Evolutionary conservation across 2,888 invertebrate genomes (phyloP).

Genomic region (Epicampocera succincta): DNA sequence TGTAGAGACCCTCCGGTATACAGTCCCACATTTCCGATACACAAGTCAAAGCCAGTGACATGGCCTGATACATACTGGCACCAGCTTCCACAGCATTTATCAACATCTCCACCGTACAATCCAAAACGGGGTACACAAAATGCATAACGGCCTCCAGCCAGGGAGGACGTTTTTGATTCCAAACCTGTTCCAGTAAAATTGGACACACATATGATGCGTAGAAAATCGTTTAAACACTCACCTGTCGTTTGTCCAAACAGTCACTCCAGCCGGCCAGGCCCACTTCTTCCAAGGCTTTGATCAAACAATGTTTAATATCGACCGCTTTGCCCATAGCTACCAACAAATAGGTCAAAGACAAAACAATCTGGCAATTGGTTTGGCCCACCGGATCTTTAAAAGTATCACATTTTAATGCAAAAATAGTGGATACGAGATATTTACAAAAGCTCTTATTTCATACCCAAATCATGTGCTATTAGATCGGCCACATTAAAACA

Average conservation of each 20-base stretch:
- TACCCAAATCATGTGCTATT: constrained; percentile 77
- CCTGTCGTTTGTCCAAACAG: constrained; percentile 90
- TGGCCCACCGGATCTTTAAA: constrained; percentile 80
- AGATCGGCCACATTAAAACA: constrained; percentile 82
- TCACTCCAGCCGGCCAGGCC: constrained; percentile 85
- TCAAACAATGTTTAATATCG: constrained; percentile 85
- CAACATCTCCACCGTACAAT: constrained; percentile 86
- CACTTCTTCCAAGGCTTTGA: constrained; percentile 84
- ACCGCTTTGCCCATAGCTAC: constrained; percentile 85
- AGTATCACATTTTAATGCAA: not conserved
- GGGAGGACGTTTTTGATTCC: constrained; percentile 90
- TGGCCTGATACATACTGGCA: constrained; percentile 91
- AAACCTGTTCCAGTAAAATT: constrained; percentile 83
- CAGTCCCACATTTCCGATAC: constrained; percentile 87
- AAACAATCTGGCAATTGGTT: constrained; percentile 84
- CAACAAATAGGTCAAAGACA: constrained; percentile 85
- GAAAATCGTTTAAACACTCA: constrained; percentile 45
- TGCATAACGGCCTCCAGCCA: constrained; percentile 89
- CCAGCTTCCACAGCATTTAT: constrained; percentile 88
- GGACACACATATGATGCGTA: not conserved
- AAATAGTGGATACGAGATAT: no score
- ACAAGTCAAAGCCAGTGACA: constrained; percentile 88
- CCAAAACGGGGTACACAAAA: constrained; percentile 85
- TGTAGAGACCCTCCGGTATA: constrained; percentile 84
- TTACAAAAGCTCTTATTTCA: not conserved